phyloP scores from a whole-genome alignment of 2,113 vertebrate genomes.

The Nannospalax galili region DNA sequence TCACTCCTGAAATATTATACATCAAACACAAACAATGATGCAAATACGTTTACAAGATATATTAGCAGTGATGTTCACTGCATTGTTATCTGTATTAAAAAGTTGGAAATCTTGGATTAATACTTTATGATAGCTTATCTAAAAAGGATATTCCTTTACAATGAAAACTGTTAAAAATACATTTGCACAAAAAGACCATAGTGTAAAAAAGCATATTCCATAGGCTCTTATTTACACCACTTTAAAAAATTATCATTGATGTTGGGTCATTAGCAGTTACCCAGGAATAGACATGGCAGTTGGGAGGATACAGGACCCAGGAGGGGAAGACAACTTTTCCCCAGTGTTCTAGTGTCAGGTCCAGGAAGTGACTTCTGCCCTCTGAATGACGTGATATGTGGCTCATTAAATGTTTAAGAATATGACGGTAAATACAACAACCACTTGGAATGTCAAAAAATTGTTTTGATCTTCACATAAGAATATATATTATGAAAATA shows the following conservation, averaged over 20 bases:
- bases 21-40: neutral
- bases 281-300: neutral
- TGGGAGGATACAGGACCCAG: neutral
- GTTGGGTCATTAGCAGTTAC: neutral
- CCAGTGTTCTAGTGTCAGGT: neutral
- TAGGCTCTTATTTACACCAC: neutral
- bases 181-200: neutral
- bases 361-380: neutral
- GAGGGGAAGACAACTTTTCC: neutral
- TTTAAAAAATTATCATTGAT: neutral
- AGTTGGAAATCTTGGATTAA: neutral
- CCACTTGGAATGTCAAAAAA: neutral
- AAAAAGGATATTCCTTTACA: neutral
- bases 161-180: neutral
- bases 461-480: conserved; percentile 1
- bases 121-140: neutral
- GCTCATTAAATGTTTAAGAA: too few species aligned
- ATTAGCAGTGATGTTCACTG: neutral
- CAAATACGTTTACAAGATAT: neutral
- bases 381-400: too few species aligned
- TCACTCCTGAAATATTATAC: neutral
- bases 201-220: neutral
- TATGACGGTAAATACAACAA: neutral
- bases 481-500: neutral
- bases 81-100: neutral